Conservation (phyloP, 2,113 vertebrate species). For the Pterocles orientalis region DNA sequence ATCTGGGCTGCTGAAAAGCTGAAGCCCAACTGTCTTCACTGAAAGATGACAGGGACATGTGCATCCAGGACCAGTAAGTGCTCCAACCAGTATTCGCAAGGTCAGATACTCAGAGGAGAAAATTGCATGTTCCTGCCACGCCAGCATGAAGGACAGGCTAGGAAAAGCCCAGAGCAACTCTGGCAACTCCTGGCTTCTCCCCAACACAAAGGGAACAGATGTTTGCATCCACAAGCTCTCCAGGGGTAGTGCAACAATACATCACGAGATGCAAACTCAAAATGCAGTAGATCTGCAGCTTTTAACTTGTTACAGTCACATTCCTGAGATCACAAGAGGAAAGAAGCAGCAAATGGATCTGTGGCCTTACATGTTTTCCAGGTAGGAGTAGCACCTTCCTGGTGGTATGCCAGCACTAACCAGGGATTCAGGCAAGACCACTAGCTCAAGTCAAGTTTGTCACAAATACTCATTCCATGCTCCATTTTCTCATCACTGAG, state of each 20-base stretch:
- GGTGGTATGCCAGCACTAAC: neutral
- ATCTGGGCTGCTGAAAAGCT: constrained; percentile 26
- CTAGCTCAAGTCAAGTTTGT: neutral
- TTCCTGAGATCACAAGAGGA: neutral
- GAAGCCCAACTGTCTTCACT: neutral
- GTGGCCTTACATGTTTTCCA: neutral
- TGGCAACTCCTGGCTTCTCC: neutral
- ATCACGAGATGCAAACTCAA: neutral
- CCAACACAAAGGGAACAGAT: neutral
- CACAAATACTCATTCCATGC: neutral
- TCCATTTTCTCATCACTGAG: neutral
- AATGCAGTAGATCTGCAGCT: neutral
- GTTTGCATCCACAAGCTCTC: neutral
- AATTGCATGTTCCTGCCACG: neutral
- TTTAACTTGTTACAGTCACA: neutral
- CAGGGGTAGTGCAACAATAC: neutral
- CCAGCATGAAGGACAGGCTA: neutral
- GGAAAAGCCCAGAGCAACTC: neutral
- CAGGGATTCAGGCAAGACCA: neutral
- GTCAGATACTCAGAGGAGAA: neutral
- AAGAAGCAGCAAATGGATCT: neutral
- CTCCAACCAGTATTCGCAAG: neutral
- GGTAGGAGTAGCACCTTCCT: neutral
- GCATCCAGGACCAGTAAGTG: neutral
- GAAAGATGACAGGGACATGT: neutral